A percentile compares a stretch with the other conserved stretches of the same genome.
Conservation (phyloP, 2,797 vertebrate genomes). For the Galagoides demidoff region DNA sequence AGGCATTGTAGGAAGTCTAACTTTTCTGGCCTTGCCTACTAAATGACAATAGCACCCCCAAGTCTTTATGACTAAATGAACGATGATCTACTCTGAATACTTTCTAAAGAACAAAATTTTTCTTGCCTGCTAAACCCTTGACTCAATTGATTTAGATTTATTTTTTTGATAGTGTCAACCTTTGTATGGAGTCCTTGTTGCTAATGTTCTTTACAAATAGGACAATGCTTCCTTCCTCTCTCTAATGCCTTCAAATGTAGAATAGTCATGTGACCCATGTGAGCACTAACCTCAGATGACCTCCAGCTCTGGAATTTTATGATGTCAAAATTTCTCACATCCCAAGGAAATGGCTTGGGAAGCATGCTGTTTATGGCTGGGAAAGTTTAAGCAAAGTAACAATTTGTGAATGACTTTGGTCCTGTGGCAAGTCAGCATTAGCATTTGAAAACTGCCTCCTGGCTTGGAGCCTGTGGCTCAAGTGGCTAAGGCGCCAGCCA, state of each 20-base stretch:
- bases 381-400: neutral
- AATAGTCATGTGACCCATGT: neutral
- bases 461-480: too few species aligned
- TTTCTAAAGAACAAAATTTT: neutral
- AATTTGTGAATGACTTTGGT: neutral
- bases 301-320: conserved; percentile 34
- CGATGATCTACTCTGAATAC: neutral
- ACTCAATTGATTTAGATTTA: neutral
- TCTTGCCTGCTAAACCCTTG: neutral
- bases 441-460: neutral
- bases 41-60: neutral
- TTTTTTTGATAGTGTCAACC: conserved; percentile 13
- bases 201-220: conserved; percentile 14
- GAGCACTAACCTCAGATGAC: neutral
- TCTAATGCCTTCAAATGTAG: neutral
- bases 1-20: neutral
- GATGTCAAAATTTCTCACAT: neutral
- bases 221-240: neutral
- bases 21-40: neutral
- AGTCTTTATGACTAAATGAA: neutral
- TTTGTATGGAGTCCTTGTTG: neutral
- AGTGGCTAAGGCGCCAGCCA: too few species aligned
- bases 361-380: conserved; percentile 8
- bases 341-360: neutral
- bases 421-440: neutral